Base-by-base conservation (phyloP, 1,140 invertebrate genomes). In the Proales similis region DNA sequence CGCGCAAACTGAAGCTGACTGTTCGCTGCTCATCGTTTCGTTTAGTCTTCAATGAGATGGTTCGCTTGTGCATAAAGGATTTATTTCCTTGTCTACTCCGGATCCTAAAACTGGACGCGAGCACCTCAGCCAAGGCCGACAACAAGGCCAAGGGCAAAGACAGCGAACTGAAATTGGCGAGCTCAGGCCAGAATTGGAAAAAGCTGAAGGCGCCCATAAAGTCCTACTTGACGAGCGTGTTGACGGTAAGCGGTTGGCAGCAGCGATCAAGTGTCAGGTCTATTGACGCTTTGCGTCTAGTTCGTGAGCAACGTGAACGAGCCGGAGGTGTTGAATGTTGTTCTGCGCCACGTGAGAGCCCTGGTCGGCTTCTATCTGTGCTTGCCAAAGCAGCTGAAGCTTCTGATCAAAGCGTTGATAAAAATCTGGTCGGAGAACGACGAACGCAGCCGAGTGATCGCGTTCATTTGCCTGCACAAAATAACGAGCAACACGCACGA, bases 11-110 rank as follows among this genome's bases (percentile, higher is more conserved):
- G 29, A 48, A 39, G 4, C 20, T 39, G n/a, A 3, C 2, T 4
- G 17, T 48, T 5, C 19, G 19, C 2, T 2, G 2, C 2, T 5
- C 27, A 2, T 36, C 27, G 2, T 48, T 32, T 14, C 14, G 66
- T 69, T 65, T 33, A 70, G 69, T 69, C 9, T 72, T 71, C 45
- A 71, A 71, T 47, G 65, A 47, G 24, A 38, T 71, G 6, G 63
- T 71, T 57, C 70, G 69, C 20, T 38, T 70, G 20, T 71, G 70
- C 42, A 68, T 72, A 14, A 42, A 53, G 4, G 24, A 66, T 27
- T 47, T 69, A 32, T 36, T 73, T 17, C 53, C 65, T 1, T 32
- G 57, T 19, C 7, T 61, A 7, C 20, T 61, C 3, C 38, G 57
- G 19, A 29, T 61, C 6, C 24, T 45, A 46, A 45, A 45, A 24